Conservation (phyloP, 1,140 invertebrate species). For the Conus betulinus region DNA sequence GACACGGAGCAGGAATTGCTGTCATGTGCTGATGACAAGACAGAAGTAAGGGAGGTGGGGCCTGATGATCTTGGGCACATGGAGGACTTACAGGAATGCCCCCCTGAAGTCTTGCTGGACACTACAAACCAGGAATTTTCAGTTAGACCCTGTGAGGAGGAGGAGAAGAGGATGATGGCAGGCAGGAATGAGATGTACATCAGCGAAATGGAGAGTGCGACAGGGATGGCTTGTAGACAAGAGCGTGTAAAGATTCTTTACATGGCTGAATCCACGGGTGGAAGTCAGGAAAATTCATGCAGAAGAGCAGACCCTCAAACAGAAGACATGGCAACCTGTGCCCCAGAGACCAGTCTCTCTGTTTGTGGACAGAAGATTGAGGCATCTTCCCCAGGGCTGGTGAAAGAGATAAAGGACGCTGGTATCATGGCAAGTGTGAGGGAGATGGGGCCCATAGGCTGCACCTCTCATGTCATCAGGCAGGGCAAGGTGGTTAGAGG, state of each 20-base stretch:
- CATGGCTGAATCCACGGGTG: not conserved
- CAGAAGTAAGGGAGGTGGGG: not conserved
- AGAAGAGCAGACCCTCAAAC: not conserved
- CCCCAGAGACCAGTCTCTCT: too few species aligned
- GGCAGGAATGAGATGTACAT: not conserved
- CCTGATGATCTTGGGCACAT: not conserved
- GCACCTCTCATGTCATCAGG: too few species aligned
- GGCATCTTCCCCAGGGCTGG: not conserved
- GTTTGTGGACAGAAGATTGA: not conserved
- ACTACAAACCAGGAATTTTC: not conserved
- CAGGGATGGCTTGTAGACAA: too few species aligned
- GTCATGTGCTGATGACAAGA: not conserved
- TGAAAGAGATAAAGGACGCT: not conserved
- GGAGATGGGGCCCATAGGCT: not conserved
- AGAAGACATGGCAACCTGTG: not conserved
- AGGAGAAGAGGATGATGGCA: not conserved
- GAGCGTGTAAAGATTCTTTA: not conserved
- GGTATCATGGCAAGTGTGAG: not conserved
- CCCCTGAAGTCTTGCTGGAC: not conserved
- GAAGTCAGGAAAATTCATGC: not conserved
- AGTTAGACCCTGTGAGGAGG: not conserved
- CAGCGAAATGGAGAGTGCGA: too few species aligned
- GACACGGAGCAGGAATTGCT: not conserved
- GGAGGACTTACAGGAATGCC: not conserved
- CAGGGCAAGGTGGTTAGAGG: too few species aligned